Evolutionary conservation across 1,140 invertebrate species (phyloP), one percentile per base, ranked within the genome.

Genomic region (Bombus haemorrhoidalis): DNA sequence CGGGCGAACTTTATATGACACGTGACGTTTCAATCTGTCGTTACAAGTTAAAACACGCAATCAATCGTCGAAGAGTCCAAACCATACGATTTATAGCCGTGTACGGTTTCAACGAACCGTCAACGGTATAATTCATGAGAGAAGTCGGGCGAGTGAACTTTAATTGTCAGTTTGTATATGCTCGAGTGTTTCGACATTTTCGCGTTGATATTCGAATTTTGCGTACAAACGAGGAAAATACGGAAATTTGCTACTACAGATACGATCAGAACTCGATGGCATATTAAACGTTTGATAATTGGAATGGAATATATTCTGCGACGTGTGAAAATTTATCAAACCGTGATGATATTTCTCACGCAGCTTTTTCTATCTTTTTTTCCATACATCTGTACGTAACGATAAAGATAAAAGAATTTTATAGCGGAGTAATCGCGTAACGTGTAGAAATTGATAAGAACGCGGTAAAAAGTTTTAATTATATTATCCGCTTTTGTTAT

Each of bases 41-140:
- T 83, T 87, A 88, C 81, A 53, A 75, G 81, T 53, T 15, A 47
- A 83, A 83, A 88, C 68, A 37, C 37, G 41, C 66, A 41, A 88
- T 83, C 87, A 75, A 88, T 87, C 78, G 76, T 66, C 39, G 39
- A 32, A 43, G 10, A 22, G 13, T 43, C 28, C 15, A 32, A 28
- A 18, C 62, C 18, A 12, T 25, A 22, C 15, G 18, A 73, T 43
- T 39, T 43, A 73, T n/a, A 41, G 41, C 13, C 9, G n/a, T n/a
- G 57, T 28, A 62, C 2, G 76, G 32, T 79, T 47, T 47, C 12
- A 5, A 25, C 41, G 41, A 37, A 37, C 12, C 28, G 13, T 59
- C 64, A 32, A 34, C n/a, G 4, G 22, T 25, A 13, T 41, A 68
- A 68, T 68, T 47, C 37, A 8, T 9, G 28, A 22, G 15, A 34